Evolutionary conservation across 1,140 invertebrate genomes (phyloP), one percentile per base, ranked within the genome.

Genomic region (Zaprionus camerounensis): DNA sequence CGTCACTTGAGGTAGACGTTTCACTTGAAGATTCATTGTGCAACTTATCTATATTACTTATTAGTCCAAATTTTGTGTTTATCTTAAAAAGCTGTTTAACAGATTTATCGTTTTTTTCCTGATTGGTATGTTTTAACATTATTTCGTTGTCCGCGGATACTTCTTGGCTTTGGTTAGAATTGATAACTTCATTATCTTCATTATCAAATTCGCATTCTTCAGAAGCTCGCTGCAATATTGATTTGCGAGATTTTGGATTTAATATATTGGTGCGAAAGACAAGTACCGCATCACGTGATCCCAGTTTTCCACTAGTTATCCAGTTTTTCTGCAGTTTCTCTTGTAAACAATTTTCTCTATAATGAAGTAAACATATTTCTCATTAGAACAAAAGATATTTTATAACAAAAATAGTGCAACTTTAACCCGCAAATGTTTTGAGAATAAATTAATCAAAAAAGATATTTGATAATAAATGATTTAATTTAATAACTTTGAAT

Each of bases 301-400:
- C 92, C 55, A 92, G 28, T 64, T 80, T 81, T 59, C 92, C 92
- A 85, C 91, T 92, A 5, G 92, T 90, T 64, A 93, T 82, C 92
- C 92, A 93, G 71, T 91, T 76, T 70, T 82, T 68, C n/a, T 90
- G 71, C 46, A 63, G 78, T 63, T 51, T 51, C 36, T 58, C 57
- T 5, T 84, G 64, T 49, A 77, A 64, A 68, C 44, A 82, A 26
- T 72, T 81, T 69, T 68, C 28, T 67, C 67, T 65, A 58, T 15
- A 77, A 80, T 22, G 12, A 56, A 63, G 49, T 3, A 24, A 24
- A 65, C 31, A 41, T 3, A 55, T 28, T 9, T 34, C 11, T 51
- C 11, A 51, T 13, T 44, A 5, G 24, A 15, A 5, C 24, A 58
- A 3, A 22, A 20, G 6, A 22, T 59, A 9, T 20, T 58, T 5